Conservation (phyloP, 2,888 invertebrate genomes). For the Xestia rhomboidea region DNA sequence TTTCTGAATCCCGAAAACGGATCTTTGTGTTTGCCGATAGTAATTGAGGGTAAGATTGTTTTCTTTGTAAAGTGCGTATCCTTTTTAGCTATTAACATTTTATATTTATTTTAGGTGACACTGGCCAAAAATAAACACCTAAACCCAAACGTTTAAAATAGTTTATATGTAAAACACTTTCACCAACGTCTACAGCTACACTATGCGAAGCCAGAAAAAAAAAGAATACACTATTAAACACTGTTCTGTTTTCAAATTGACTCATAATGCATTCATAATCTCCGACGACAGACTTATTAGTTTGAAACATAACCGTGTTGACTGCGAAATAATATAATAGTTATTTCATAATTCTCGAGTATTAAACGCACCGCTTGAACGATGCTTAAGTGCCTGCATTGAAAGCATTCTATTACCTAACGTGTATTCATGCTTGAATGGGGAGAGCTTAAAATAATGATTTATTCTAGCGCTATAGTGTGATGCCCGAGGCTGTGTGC, state of each 20-base stretch:
- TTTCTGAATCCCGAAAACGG: constrained; percentile 39
- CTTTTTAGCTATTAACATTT: not conserved
- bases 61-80: constrained; percentile 1
- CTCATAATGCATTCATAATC: constrained; percentile 26
- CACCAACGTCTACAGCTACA: no score
- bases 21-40: not conserved
- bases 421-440: constrained; percentile 66
- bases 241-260: constrained; percentile 22
- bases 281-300: constrained; percentile 40
- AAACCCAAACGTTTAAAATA: no score
- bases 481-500: constrained; percentile 57
- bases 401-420: constrained; percentile 69
- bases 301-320: constrained; percentile 34
- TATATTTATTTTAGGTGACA: not conserved
- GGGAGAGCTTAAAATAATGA: constrained; percentile 71
- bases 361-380: constrained; percentile 55
- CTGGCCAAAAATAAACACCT: not conserved
- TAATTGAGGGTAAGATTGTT: constrained; percentile 14
- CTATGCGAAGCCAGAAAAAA: not conserved
- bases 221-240: not conserved
- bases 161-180: no score
- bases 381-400: constrained; percentile 64
- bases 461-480: constrained; percentile 64
- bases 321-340: constrained; percentile 25
- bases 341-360: constrained; percentile 61